Conservation (phyloP, 2,113 vertebrate species). For the Anhinga rufa region DNA sequence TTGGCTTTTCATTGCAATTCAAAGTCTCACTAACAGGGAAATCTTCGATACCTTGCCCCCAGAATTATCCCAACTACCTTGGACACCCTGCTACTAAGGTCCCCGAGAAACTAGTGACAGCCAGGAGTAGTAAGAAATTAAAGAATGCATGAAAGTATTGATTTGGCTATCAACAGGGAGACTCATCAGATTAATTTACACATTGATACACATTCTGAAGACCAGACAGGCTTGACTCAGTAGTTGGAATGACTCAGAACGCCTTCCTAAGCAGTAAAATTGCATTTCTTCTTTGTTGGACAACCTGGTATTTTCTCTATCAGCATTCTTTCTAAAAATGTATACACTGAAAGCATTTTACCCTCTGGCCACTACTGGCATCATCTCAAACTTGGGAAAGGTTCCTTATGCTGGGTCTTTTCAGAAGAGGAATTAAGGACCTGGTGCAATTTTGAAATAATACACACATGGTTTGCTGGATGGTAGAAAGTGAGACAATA, state of each 20-base stretch:
- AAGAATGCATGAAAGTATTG: background rate
- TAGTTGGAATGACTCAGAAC: background rate
- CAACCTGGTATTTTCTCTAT: background rate
- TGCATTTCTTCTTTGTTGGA: background rate
- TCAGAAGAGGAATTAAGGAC: background rate
- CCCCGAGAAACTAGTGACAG: background rate
- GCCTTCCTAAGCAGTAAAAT: background rate
- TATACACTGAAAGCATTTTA: background rate
- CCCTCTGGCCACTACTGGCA: background rate
- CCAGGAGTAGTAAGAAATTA: background rate
- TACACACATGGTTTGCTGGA: background rate
- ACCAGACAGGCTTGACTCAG: constrained; percentile 13
- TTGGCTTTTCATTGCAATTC: background rate
- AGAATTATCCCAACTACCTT: background rate
- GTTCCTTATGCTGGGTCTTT: background rate
- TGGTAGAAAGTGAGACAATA: background rate
- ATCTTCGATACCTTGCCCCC: background rate
- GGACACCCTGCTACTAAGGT: background rate
- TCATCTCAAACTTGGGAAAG: background rate
- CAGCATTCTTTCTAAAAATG: background rate
- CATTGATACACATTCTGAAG: background rate
- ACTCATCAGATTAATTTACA: background rate
- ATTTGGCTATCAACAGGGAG: background rate
- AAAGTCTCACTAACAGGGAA: background rate
- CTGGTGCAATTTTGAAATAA: background rate